Conservation (phyloP, 2,797 vertebrate genomes). For the Capromys pilorides region DNA sequence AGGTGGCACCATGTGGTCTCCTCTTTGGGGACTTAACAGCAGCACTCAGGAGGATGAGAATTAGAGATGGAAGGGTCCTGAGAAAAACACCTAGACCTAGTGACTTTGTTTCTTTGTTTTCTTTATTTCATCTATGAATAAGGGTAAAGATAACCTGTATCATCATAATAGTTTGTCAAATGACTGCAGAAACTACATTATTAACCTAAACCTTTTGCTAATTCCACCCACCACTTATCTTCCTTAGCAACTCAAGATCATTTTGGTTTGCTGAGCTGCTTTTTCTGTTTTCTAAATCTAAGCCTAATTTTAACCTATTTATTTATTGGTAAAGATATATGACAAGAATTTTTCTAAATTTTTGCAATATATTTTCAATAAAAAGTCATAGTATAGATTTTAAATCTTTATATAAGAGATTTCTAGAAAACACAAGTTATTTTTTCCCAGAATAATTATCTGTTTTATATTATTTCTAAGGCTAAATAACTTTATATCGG, state of each 20-base stretch:
- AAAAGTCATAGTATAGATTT: constrained; percentile 42
- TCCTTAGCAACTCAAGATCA: neutral
- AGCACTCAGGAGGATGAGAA: neutral
- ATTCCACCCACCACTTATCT: neutral
- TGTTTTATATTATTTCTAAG: constrained; percentile 40
- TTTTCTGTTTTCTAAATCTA: constrained; percentile 54
- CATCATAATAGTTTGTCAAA: neutral
- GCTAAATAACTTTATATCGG: neutral
- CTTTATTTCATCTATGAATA: constrained; percentile 27
- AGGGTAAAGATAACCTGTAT: neutral
- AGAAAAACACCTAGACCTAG: neutral
- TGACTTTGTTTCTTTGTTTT: constrained; percentile 1
- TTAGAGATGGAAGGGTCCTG: neutral
- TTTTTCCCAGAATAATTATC: neutral
- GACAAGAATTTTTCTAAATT: constrained; percentile 7
- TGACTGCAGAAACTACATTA: neutral
- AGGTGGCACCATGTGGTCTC: constrained; percentile 23
- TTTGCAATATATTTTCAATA: neutral
- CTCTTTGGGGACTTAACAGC: neutral
- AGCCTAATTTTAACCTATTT: neutral
- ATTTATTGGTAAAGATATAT: constrained; percentile 8
- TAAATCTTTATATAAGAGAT: constrained; percentile 29
- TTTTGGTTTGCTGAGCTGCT: constrained; percentile 12
- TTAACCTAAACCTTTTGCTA: neutral
- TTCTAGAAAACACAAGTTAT: constrained; percentile 22